Conservation (phyloP, 53 echinoderm and acorn worm species). For the Glandiceps talaboti region DNA sequence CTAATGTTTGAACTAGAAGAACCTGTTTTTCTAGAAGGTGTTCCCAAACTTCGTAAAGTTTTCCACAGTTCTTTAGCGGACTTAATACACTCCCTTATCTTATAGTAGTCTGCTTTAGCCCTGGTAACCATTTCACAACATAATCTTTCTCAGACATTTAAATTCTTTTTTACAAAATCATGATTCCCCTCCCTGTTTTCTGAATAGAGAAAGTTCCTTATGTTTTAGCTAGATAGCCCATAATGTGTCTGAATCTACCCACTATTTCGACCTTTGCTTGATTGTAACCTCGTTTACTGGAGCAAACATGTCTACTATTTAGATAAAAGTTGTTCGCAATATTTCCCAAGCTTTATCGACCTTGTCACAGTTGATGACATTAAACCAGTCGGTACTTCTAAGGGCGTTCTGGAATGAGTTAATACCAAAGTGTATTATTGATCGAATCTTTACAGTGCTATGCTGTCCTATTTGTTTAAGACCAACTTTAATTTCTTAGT, state of each 20-base stretch:
- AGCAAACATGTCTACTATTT: neutral
- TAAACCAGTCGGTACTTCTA: neutral
- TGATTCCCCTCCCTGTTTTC: neutral
- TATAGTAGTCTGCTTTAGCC: neutral
- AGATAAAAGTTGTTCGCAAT: neutral
- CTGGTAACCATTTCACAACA: neutral
- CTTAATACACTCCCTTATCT: neutral
- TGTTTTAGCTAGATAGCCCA: neutral
- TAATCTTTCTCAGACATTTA: neutral
- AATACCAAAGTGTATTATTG: neutral
- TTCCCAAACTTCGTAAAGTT: neutral
- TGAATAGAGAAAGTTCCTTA: neutral
- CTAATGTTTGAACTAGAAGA: neutral
- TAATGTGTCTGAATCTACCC: neutral
- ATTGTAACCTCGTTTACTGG: neutral
- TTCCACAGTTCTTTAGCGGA: neutral
- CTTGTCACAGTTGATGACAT: neutral
- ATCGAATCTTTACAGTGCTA: neutral
- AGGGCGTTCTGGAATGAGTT: neutral
- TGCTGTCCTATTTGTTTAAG: neutral
- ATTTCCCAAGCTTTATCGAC: neutral
- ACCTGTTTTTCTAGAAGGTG: neutral
- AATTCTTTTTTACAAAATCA: neutral
- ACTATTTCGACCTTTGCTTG: neutral
- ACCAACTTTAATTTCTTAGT: neutral